Percentiles rank a stretch among this genome's conserved stretches.
phyloP scores from a whole-genome alignment of 2,888 invertebrate species.

The Pteria penguin region DNA sequence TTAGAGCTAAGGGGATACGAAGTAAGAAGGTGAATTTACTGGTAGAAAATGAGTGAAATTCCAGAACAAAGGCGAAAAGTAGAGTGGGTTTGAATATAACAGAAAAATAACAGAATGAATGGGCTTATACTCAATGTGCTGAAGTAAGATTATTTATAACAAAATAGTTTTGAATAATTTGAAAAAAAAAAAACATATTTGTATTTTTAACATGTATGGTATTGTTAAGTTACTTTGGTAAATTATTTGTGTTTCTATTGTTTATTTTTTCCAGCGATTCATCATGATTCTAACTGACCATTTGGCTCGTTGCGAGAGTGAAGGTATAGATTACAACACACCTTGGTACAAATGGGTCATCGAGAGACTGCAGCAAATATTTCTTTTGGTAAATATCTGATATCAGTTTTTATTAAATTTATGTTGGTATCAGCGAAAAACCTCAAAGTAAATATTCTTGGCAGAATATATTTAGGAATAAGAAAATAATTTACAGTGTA shows the following conservation, averaged over 20 bases:
- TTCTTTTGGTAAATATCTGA: slow-evolving; percentile 89
- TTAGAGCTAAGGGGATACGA: too few species aligned
- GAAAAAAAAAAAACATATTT: background rate
- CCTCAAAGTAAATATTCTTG: too few species aligned
- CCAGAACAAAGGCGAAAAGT: too few species aligned
- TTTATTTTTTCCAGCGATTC: slow-evolving; percentile 85
- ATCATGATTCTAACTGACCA: slow-evolving; percentile 99
- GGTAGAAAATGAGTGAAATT: too few species aligned
- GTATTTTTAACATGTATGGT: background rate
- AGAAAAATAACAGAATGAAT: too few species aligned
- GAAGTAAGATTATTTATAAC: background rate
- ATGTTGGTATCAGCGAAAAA: too few species aligned
- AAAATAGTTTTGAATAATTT: background rate
- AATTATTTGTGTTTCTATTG: background rate
- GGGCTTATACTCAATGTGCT: too few species aligned
- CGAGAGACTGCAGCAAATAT: slow-evolving; percentile 95
- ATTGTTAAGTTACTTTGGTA: background rate
- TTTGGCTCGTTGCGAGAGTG: slow-evolving; percentile 94
- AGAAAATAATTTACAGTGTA: too few species aligned
- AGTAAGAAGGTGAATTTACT: too few species aligned
- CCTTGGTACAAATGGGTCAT: slow-evolving; percentile 98
- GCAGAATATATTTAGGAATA: too few species aligned
- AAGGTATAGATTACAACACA: slow-evolving; percentile 94
- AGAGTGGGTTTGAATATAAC: too few species aligned
- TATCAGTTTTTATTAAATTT: too few species aligned